These are phyloP conservation scores for Mallateleia sp. DNA, from an alignment of 2,888 invertebrate genomes.

Conservation along the genomic window DNA sequence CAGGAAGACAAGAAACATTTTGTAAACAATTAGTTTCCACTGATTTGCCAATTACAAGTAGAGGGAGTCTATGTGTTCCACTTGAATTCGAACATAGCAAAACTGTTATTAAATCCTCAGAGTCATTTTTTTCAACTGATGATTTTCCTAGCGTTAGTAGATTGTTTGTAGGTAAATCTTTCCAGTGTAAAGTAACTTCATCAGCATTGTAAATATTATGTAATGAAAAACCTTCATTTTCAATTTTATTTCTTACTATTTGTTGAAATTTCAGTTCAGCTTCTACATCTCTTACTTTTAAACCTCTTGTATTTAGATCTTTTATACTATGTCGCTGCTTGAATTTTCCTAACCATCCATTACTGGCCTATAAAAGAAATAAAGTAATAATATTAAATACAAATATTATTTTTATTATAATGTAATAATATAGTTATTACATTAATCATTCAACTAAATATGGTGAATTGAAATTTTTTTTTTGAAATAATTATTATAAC, in stretches of 20 bases:
- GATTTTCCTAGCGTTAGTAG: not conserved
- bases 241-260: slow-evolving; percentile 8
- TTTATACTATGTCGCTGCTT: no score
- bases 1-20: not conserved
- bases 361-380: no score
- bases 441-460: no score
- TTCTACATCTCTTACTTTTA: not conserved
- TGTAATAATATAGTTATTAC: no score
- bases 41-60: not conserved
- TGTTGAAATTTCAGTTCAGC: not conserved
- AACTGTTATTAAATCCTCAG: not conserved
- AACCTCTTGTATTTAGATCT: no score
- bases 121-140: not conserved
- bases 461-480: no score
- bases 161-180: not conserved
- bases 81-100: slow-evolving; percentile 9
- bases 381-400: no score
- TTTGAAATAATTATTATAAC: no score
- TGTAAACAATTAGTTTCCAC: not conserved
- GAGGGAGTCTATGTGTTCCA: slow-evolving; percentile 8
- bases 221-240: not conserved
- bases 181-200: slow-evolving; percentile 3
- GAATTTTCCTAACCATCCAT: no score
- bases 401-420: no score
- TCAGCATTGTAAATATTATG: slow-evolving; percentile 5